These are phyloP conservation scores for Spea hammondii DNA, from an alignment of 2,797 vertebrate species.

Conservation along the genomic window DNA sequence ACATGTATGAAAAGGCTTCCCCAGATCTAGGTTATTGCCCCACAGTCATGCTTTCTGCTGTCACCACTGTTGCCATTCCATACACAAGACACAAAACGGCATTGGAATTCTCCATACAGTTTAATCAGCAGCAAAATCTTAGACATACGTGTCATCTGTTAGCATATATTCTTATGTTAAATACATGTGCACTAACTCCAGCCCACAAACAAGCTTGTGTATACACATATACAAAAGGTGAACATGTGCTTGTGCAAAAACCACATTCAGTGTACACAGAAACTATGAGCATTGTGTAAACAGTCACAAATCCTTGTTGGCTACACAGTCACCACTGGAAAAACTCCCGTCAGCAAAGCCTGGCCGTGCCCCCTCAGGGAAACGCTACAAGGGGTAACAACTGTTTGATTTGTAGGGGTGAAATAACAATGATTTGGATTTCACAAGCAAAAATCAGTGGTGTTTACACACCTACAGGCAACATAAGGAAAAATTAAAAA, in stretches of 20 bases:
- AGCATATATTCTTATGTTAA: constrained; percentile 14
- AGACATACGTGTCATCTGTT: constrained; percentile 22
- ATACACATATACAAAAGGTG: constrained; percentile 3
- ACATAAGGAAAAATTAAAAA: too few species aligned
- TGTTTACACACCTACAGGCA: too few species aligned
- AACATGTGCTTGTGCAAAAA: not conserved
- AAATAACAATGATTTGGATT: not conserved
- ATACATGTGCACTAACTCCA: not conserved
- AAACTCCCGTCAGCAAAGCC: not conserved
- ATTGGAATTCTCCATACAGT: constrained; percentile 15
- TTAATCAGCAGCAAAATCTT: constrained; percentile 47
- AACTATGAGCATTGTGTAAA: not conserved
- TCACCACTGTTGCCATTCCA: too few species aligned
- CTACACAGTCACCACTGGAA: not conserved
- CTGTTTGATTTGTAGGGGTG: not conserved
- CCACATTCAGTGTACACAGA: not conserved
- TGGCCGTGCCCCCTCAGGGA: not conserved
- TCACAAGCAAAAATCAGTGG: too few species aligned
- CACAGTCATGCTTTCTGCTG: too few species aligned
- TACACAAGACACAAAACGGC: not conserved
- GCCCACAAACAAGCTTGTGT: not conserved
- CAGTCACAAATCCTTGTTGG: not conserved
- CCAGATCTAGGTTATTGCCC: too few species aligned
- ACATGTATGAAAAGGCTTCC: too few species aligned
- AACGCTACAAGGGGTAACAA: not conserved